phyloP scores from a whole-genome alignment of 2,888 invertebrate genomes.

The Diaphora mendica region DNA sequence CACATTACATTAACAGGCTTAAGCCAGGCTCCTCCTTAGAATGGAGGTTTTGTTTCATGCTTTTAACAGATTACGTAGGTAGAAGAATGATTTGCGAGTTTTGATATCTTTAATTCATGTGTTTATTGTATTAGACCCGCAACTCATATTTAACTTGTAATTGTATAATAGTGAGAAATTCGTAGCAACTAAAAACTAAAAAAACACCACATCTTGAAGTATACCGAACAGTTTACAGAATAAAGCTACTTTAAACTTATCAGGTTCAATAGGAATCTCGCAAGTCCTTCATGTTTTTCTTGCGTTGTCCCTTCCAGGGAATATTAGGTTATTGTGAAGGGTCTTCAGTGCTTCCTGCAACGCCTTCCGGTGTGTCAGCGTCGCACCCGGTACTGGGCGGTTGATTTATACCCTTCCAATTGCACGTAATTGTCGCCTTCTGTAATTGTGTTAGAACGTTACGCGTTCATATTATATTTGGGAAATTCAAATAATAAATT shows the following conservation, averaged over 20 bases:
- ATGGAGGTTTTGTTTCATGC: background rate
- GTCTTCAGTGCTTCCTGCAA: constrained; percentile 78
- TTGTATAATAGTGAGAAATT: background rate
- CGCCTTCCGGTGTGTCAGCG: constrained; percentile 74
- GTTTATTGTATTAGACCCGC: background rate
- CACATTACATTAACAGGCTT: no score
- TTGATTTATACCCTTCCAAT: constrained; percentile 83
- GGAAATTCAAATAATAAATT: background rate
- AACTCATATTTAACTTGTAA: background rate
- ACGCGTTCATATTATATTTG: constrained; percentile 30
- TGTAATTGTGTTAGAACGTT: constrained; percentile 54
- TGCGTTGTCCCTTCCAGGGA: constrained; percentile 55
- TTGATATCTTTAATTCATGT: background rate
- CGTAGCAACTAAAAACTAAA: background rate
- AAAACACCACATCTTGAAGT: background rate
- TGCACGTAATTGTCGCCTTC: constrained; percentile 73
- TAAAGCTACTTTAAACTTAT: constrained; percentile 29
- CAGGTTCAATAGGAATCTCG: background rate
- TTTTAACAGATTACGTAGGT: no score
- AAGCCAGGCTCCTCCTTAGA: no score
- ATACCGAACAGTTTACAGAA: background rate
- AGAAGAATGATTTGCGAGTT: background rate
- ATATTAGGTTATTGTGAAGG: constrained; percentile 40
- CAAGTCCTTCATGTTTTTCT: background rate
- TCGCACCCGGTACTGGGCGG: constrained; percentile 67